phyloP scores from a whole-genome alignment of 2,888 invertebrate species.

The Phorcus lineatus region DNA sequence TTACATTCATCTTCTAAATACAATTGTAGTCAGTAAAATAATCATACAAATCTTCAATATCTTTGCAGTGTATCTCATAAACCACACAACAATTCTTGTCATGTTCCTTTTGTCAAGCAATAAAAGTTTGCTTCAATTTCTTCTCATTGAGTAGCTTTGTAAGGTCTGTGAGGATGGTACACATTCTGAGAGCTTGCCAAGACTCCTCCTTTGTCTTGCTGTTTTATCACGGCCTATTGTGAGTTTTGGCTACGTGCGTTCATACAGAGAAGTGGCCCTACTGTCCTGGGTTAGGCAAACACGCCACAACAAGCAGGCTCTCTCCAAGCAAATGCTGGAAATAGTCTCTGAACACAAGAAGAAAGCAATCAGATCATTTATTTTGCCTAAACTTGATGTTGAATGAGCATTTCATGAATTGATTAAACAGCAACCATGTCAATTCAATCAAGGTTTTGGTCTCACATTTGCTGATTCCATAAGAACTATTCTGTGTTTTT shows the following conservation, averaged over 20 bases:
- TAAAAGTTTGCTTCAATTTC: neutral
- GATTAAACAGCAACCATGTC: no score
- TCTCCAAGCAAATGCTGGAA: neutral
- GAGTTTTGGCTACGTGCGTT: constrained; percentile 18
- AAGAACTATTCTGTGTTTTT: no score
- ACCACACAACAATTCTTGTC: no score
- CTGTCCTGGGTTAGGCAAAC: neutral
- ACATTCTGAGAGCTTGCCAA: constrained; percentile 1
- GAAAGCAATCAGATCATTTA: constrained; percentile 11
- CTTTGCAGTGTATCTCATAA: no score
- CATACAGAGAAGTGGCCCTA: neutral
- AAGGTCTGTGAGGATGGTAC: neutral
- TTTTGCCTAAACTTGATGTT: neutral
- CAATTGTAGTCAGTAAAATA: no score
- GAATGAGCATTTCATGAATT: no score
- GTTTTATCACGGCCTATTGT: constrained; percentile 17
- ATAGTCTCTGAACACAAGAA: constrained; percentile 2
- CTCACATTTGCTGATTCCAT: no score
- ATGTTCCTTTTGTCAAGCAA: neutral
- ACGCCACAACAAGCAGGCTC: neutral
- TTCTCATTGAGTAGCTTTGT: neutral
- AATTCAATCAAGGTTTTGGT: no score
- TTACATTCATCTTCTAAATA: no score
- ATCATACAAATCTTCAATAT: no score
- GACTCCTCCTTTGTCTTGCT: constrained; percentile 10